Conservation (phyloP, 1,140 invertebrate genomes). For the Plectus sambesii region DNA sequence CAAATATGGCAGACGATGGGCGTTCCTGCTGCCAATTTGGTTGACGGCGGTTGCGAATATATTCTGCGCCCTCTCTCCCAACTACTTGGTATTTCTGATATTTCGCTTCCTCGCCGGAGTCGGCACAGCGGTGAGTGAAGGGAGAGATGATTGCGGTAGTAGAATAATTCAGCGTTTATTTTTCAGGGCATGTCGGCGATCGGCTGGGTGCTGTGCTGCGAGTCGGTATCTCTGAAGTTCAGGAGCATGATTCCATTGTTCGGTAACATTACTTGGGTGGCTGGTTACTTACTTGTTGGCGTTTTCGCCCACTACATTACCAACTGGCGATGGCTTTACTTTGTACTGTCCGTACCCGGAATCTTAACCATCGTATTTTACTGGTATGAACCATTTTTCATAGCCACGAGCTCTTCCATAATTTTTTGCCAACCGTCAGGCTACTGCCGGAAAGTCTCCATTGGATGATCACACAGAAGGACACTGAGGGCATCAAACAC, state of each 20-base stretch:
- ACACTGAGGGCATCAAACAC: constrained; percentile 14
- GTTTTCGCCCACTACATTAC: constrained; percentile 15
- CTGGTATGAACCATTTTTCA: no score
- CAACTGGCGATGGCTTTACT: constrained; percentile 21
- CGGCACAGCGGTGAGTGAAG: constrained; percentile 12
- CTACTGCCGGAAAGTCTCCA: constrained; percentile 24
- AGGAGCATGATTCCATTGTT: constrained; percentile 16
- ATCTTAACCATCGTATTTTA: constrained; percentile 15
- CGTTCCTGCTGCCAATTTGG: constrained; percentile 18
- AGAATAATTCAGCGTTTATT: no score
- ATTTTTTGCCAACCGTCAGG: no score
- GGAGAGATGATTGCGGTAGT: no score
- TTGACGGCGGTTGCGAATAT: constrained; percentile 15
- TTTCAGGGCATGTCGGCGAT: constrained; percentile 19
- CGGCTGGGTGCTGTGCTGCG: constrained; percentile 19
- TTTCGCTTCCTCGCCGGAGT: constrained; percentile 21
- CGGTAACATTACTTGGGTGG: constrained; percentile 17
- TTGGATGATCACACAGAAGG: constrained; percentile 21
- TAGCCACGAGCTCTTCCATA: no score
- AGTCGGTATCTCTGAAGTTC: constrained; percentile 23
- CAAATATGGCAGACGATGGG: constrained; percentile 15
- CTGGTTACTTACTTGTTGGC: constrained; percentile 22
- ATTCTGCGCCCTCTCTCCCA: constrained; percentile 15
- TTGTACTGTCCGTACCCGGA: constrained; percentile 17
- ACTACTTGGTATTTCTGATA: constrained; percentile 16